Evolutionary conservation across 2,888 invertebrate species (phyloP).

Genomic region (Drosophila quasianomalipes): DNA sequence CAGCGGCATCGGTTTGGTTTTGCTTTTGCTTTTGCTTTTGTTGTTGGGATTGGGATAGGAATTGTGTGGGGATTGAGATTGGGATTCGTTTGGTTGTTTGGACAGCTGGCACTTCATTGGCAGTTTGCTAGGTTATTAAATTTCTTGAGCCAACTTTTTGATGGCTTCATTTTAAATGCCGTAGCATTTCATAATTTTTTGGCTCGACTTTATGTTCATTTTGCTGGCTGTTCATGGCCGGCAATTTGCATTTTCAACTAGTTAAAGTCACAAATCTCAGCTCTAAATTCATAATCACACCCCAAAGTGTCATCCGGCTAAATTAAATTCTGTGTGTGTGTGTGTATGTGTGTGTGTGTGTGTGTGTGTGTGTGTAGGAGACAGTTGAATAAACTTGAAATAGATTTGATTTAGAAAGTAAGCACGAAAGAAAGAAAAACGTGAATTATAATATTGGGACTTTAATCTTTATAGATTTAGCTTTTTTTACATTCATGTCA

Average conservation of each 20-base stretch:
- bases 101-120: constrained; percentile 80
- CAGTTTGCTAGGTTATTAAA: constrained; percentile 71
- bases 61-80: constrained; percentile 3
- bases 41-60: not conserved
- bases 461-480: not conserved
- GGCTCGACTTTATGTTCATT: constrained; percentile 22
- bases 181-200: constrained; percentile 27
- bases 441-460: not conserved
- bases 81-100: constrained; percentile 57
- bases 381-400: constrained; percentile 6
- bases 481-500: not conserved
- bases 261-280: constrained; percentile 68
- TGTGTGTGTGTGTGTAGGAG: not conserved
- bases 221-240: constrained; percentile 24
- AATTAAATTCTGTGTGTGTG: constrained; percentile 45
- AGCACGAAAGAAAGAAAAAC: not conserved
- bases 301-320: constrained; percentile 67
- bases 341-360: constrained; percentile 12
- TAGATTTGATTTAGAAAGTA: not conserved
- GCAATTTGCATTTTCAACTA: constrained; percentile 66
- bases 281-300: constrained; percentile 74
- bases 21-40: not conserved
- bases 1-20: not conserved
- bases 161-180: constrained; percentile 65
- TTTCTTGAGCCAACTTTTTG: constrained; percentile 70